Conservation (phyloP, 2,797 vertebrate genomes). For the Tachyglossus aculeatus region DNA sequence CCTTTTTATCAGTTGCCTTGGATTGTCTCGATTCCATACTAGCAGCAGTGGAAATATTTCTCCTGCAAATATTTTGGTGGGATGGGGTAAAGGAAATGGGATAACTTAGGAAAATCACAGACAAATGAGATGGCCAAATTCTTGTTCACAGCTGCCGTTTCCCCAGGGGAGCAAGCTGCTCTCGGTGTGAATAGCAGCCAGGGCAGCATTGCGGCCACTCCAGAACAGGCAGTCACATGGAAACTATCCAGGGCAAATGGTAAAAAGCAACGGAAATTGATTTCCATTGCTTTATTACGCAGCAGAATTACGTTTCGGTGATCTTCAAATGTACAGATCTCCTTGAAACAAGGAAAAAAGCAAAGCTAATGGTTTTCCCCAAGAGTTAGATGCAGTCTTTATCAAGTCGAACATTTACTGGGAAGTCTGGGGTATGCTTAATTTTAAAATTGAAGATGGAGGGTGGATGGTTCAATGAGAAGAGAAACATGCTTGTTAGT, state of each 20-base stretch:
- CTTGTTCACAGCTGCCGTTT: too few species aligned
- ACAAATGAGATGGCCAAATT: too few species aligned
- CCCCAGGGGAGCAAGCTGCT: too few species aligned
- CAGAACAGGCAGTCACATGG: not conserved
- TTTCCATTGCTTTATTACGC: not conserved
- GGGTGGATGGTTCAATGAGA: slow-evolving; percentile 33
- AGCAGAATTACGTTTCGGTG: not conserved
- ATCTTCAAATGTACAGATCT: slow-evolving; percentile 3
- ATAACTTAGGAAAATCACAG: too few species aligned
- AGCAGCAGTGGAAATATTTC: too few species aligned
- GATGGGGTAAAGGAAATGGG: too few species aligned
- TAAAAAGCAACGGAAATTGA: not conserved
- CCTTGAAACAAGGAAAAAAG: slow-evolving; percentile 5
- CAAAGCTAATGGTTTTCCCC: not conserved
- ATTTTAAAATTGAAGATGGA: not conserved
- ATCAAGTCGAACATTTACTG: not conserved
- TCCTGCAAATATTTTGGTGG: too few species aligned
- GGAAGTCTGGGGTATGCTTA: not conserved
- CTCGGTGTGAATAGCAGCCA: too few species aligned
- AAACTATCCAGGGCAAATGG: not conserved
- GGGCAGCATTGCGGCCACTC: too few species aligned
- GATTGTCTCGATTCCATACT: too few species aligned
- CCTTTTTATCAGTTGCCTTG: not conserved
- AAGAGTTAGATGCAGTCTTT: not conserved
- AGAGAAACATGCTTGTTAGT: slow-evolving; percentile 54